phyloP scores from a whole-genome alignment of 2,113 vertebrate genomes.

The Benitochromis conjunctus region DNA sequence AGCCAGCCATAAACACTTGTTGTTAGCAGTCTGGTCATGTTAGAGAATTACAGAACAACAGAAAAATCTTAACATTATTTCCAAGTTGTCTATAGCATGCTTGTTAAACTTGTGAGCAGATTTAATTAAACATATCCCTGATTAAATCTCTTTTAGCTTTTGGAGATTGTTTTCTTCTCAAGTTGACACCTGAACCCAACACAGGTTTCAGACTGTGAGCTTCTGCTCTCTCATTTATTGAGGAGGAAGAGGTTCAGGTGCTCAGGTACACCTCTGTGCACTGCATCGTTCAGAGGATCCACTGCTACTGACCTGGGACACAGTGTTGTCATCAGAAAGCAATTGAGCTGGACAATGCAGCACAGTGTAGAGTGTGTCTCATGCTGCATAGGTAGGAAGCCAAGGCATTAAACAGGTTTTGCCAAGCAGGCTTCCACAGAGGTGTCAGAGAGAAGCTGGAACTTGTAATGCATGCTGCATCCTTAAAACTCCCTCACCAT shows the following conservation, averaged over 20 bases:
- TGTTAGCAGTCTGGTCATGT: not conserved
- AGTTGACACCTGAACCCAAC: not conserved
- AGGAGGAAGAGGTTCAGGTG: not conserved
- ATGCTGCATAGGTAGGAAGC: not conserved
- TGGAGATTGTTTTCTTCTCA: not conserved
- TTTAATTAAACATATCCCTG: not conserved
- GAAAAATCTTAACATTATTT: not conserved
- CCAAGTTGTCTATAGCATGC: not conserved
- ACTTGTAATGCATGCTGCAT: conserved; percentile 63
- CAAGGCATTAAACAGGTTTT: not conserved
- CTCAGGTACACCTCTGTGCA: not conserved
- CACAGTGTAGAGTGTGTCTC: not conserved
- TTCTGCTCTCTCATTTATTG: not conserved
- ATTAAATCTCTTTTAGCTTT: not conserved
- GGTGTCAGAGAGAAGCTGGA: conserved; percentile 42
- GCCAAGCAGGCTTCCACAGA: conserved; percentile 12
- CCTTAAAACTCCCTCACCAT: conserved; percentile 47
- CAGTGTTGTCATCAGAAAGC: not conserved
- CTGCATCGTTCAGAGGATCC: not conserved
- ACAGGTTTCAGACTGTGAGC: not conserved
- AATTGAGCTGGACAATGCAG: not conserved
- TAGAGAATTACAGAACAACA: not conserved
- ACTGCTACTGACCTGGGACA: not conserved
- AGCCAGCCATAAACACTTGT: not conserved
- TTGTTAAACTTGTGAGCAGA: not conserved